These are phyloP conservation scores for Rhadinocentrus ornatus DNA, from an alignment of 2,797 vertebrate genomes.

Conservation along the genomic window DNA sequence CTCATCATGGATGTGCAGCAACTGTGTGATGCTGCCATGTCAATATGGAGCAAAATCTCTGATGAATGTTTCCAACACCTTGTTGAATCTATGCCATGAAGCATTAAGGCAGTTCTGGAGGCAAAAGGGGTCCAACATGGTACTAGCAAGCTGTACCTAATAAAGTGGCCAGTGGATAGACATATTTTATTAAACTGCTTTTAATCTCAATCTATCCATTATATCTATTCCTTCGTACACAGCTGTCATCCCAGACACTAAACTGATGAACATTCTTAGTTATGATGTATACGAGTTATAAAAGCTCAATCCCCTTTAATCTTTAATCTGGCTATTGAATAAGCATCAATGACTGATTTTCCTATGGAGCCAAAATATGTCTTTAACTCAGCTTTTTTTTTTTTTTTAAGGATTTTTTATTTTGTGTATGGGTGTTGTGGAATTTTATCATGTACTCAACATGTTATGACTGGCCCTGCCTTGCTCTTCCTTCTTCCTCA, in stretches of 20 bases:
- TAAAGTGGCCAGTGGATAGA: not conserved
- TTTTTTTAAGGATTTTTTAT: conserved; percentile 8
- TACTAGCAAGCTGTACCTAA: not conserved
- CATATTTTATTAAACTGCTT: not conserved
- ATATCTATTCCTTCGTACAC: not conserved
- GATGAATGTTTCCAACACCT: not conserved
- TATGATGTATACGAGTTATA: not conserved
- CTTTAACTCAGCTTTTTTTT: conserved; percentile 2
- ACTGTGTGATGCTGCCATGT: not conserved
- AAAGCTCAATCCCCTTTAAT: conserved; percentile 15
- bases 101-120: not conserved
- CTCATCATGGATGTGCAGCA: not conserved
- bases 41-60: too few species aligned
- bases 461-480: not conserved
- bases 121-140: not conserved
- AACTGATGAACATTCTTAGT: not conserved
- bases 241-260: not conserved
- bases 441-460: not conserved
- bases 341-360: conserved; percentile 2
- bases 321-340: conserved; percentile 24
- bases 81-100: not conserved
- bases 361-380: conserved; percentile 5
- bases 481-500: not conserved
- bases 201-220: not conserved
- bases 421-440: not conserved